Conservation (phyloP, 2,113 vertebrate genomes). For the Sardina pilchardus region DNA sequence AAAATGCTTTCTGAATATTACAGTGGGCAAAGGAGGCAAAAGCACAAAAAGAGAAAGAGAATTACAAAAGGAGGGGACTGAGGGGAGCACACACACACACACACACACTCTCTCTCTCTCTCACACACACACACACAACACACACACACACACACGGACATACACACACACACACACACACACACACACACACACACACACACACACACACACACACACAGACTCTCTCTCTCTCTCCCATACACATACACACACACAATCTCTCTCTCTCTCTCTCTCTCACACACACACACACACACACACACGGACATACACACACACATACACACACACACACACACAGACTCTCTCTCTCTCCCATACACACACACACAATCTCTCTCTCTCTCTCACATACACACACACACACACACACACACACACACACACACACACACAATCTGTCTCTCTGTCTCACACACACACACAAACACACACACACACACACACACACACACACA, state of each 20-base stretch:
- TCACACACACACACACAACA: too few relatives aligned
- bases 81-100: background rate
- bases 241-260: too few relatives aligned
- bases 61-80: background rate
- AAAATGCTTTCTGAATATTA: conserved; percentile 24
- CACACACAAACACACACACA: background rate
- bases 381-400: background rate
- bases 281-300: background rate
- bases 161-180: too few relatives aligned
- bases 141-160: too few relatives aligned
- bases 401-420: conserved; percentile 24
- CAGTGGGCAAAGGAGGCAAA: conserved; percentile 3
- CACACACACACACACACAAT: conserved; percentile 12
- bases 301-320: background rate
- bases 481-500: conserved; percentile 23
- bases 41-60: background rate
- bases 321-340: background rate
- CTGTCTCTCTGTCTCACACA: too few relatives aligned
- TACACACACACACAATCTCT: background rate
- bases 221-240: too few relatives aligned
- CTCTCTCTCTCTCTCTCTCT: too few relatives aligned
- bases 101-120: too few relatives aligned
- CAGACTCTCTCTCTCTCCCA: background rate
- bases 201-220: too few relatives aligned
- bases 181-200: too few relatives aligned